These are phyloP conservation scores for Nemoura dubitans DNA, from an alignment of 2,888 invertebrate genomes.

Conservation along the genomic window DNA sequence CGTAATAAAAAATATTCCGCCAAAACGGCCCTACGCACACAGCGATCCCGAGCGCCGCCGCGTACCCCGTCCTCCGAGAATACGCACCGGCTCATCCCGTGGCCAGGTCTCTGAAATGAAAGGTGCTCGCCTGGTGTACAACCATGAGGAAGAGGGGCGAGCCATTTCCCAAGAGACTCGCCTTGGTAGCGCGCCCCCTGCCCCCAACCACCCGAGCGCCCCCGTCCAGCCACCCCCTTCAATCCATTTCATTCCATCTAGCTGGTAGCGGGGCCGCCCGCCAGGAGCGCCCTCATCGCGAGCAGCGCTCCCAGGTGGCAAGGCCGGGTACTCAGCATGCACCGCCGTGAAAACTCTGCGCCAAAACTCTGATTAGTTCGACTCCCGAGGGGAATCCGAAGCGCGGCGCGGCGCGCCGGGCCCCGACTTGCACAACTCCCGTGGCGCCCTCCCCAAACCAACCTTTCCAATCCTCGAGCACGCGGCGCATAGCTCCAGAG, in stretches of 20 bases:
- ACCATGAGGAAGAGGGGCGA: not conserved
- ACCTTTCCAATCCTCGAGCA: conserved; percentile 45
- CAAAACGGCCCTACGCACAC: not conserved
- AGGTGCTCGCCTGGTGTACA: conserved; percentile 30
- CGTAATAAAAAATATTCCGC: conserved; percentile 15
- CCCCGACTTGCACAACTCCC: conserved; percentile 37
- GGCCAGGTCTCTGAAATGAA: conserved; percentile 46
- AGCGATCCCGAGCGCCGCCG: not conserved
- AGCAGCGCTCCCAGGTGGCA: conserved; percentile 45
- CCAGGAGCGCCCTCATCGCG: conserved; percentile 33
- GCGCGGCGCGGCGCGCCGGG: conserved; percentile 16
- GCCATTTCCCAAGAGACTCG: conserved; percentile 2
- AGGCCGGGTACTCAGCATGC: conserved; percentile 42
- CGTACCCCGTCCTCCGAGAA: conserved; percentile 46
- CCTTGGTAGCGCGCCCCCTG: not conserved
- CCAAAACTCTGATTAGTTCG: conserved; percentile 52
- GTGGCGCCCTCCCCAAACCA: conserved; percentile 27
- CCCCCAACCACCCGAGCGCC: conserved; percentile 3
- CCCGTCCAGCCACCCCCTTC: conserved; percentile 49
- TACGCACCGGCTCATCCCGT: conserved; percentile 35
- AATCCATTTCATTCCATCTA: conserved; percentile 50
- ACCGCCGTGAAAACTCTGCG: conserved; percentile 50
- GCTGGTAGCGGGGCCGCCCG: not conserved
- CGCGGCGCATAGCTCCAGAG: not conserved
- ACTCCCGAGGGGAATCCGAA: conserved; percentile 46